Conservation (phyloP, 2,888 invertebrate species). For the Tholera decimalis region DNA sequence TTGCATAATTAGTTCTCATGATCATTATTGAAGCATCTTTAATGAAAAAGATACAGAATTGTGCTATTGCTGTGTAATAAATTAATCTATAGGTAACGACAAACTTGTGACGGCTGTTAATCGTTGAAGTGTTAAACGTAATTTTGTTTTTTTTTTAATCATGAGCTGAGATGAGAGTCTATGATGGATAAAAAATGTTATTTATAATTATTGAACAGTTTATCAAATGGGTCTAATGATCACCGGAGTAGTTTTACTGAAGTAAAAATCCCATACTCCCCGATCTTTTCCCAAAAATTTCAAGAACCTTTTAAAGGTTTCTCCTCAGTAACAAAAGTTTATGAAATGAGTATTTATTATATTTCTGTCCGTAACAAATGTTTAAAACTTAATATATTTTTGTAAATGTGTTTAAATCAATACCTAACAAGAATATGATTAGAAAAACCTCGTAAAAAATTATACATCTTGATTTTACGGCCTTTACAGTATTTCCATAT, state of each 20-base stretch:
- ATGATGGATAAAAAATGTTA: no score
- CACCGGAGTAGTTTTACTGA: no score
- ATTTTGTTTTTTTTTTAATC: no score
- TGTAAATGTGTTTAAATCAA: background rate
- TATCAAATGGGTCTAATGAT: no score
- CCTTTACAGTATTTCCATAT: conserved; percentile 64
- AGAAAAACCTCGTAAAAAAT: conserved; percentile 9
- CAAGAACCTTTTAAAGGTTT: no score
- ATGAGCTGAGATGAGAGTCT: no score
- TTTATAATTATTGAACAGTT: no score
- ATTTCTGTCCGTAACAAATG: no score
- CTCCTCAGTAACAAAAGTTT: no score
- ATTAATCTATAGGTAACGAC: conserved; percentile 8
- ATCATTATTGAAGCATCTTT: background rate
- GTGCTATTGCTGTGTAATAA: conserved; percentile 23
- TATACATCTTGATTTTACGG: conserved; percentile 31
- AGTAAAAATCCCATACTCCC: no score
- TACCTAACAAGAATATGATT: background rate
- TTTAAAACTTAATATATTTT: background rate
- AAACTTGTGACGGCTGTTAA: background rate
- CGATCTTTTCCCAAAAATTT: no score
- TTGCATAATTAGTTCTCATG: conserved; percentile 10
- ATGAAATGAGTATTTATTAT: no score
- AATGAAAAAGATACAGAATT: conserved; percentile 17
- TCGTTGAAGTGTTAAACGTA: background rate